Evolutionary conservation across 2,888 invertebrate genomes (phyloP).

Genomic region (Pristionchus arcanus): DNA sequence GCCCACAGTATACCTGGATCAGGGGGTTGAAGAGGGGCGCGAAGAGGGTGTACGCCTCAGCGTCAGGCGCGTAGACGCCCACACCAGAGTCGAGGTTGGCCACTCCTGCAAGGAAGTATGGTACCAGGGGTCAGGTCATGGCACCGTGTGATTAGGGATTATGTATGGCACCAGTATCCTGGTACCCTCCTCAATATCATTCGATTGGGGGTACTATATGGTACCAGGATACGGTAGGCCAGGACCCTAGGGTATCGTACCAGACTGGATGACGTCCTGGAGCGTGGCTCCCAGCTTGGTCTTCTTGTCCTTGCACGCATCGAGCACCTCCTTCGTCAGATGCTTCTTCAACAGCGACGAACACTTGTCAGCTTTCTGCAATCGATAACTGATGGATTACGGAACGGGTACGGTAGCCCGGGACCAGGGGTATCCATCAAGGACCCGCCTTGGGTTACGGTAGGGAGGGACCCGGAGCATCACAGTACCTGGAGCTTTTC

Average conservation of each 20-base stretch:
- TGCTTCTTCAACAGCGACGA: constrained; percentile 96
- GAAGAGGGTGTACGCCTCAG: constrained; percentile 90
- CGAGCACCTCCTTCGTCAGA: constrained; percentile 85
- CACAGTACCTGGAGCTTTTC: constrained; percentile 48
- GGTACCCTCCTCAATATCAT: too few species aligned
- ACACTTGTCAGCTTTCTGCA: constrained; percentile 84
- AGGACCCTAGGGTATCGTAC: not conserved
- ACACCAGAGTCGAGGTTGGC: constrained; percentile 96
- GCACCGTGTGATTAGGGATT: too few species aligned
- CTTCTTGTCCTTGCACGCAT: constrained; percentile 91
- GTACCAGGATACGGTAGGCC: not conserved
- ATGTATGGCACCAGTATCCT: too few species aligned
- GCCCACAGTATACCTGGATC: constrained; percentile 87
- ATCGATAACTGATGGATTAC: not conserved
- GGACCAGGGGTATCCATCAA: not conserved
- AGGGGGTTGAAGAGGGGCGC: constrained; percentile 49
- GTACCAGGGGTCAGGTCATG: not conserved
- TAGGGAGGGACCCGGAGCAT: not conserved
- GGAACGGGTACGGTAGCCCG: constrained; percentile 17
- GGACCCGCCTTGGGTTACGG: not conserved
- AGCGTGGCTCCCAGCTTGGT: constrained; percentile 93
- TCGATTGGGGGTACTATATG: too few species aligned
- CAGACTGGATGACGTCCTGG: constrained; percentile 88
- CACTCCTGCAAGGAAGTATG: constrained; percentile 83
- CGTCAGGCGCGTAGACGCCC: constrained; percentile 96